Conservation (phyloP, 92 coral and sea anemone species). For the Porites cylindrica region DNA sequence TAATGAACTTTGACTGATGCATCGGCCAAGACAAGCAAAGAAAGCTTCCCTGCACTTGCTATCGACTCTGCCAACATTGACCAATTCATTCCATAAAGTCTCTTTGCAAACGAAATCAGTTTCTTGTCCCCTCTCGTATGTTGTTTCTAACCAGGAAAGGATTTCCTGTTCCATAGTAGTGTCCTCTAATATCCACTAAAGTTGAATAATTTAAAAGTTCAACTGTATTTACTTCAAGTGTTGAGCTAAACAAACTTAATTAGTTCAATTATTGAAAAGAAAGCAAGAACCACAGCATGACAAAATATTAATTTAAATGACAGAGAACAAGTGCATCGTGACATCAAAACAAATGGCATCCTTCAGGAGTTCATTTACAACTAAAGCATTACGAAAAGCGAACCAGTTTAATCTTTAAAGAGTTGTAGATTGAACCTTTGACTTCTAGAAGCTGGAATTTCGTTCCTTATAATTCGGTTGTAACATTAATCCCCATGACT, state of each 20-base stretch:
- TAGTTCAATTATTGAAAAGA: background rate
- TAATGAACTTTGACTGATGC: background rate
- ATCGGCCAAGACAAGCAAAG: conserved; percentile 1
- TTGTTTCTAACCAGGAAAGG: conserved; percentile 11
- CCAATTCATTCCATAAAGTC: conserved; percentile 8
- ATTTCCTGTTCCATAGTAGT: conserved; percentile 14
- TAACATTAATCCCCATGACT: too few species aligned
- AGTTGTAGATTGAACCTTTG: conserved; percentile 13
- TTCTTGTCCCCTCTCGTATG: conserved; percentile 18
- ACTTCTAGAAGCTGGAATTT: background rate
- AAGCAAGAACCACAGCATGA: conserved; percentile 3
- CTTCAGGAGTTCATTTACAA: background rate
- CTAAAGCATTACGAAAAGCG: conserved; percentile 3
- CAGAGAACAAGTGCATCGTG: background rate
- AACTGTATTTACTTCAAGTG: background rate
- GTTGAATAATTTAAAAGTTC: background rate
- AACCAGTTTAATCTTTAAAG: conserved; percentile 6
- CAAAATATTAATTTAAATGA: conserved; percentile 7
- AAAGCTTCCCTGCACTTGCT: conserved; percentile 16
- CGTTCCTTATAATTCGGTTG: too few species aligned
- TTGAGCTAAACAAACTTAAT: background rate
- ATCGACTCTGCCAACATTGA: conserved; percentile 6
- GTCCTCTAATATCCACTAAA: conserved; percentile 2
- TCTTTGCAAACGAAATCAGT: background rate
- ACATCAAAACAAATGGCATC: conserved; percentile 17